Conservation (phyloP, 53 echinoderm and acorn worm species). For the Henricia sp. region DNA sequence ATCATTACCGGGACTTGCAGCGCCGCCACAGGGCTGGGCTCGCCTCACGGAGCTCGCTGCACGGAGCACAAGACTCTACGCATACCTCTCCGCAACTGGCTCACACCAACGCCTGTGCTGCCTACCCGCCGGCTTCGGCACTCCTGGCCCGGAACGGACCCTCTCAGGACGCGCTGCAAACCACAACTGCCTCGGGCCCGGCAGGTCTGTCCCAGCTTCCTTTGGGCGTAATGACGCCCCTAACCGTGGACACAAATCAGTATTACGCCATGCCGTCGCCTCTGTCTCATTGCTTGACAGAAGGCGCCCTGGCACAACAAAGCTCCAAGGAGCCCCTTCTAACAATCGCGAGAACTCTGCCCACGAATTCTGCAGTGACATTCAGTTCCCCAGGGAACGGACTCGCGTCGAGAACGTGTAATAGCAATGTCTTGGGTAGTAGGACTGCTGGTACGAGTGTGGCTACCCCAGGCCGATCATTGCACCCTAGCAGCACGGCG, state of each 20-base stretch:
- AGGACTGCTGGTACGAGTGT: conserved; percentile 36
- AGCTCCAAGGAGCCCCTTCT: conserved; percentile 84
- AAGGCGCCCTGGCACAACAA: conserved; percentile 67
- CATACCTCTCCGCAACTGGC: conserved; percentile 53
- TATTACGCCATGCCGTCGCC: conserved; percentile 96
- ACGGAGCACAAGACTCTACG: conserved; percentile 11
- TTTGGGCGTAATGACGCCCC: conserved; percentile 73
- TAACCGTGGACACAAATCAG: conserved; percentile 96
- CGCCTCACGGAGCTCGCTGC: conserved; percentile 18
- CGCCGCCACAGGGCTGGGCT: not conserved
- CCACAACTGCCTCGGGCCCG: conserved; percentile 7
- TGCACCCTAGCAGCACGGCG: conserved; percentile 52
- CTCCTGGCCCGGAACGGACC: conserved; percentile 30
- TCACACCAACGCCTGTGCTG: conserved; percentile 50
- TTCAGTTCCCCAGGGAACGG: conserved; percentile 55
- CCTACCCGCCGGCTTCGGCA: conserved; percentile 52
- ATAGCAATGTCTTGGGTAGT: conserved; percentile 12
- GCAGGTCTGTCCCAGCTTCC: conserved; percentile 21
- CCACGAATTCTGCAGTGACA: conserved; percentile 65
- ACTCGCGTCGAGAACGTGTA: conserved; percentile 55
- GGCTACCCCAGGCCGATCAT: too few relatives aligned
- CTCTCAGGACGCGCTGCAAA: conserved; percentile 12
- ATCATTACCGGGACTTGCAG: conserved; percentile 21
- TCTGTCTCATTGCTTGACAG: conserved; percentile 66
- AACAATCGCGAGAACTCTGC: conserved; percentile 83